Percentiles rank a stretch among this genome's conserved stretches.
These are phyloP conservation scores for Orchesella flavescens DNA, from an alignment of 2,888 invertebrate species.

Conservation along the genomic window DNA sequence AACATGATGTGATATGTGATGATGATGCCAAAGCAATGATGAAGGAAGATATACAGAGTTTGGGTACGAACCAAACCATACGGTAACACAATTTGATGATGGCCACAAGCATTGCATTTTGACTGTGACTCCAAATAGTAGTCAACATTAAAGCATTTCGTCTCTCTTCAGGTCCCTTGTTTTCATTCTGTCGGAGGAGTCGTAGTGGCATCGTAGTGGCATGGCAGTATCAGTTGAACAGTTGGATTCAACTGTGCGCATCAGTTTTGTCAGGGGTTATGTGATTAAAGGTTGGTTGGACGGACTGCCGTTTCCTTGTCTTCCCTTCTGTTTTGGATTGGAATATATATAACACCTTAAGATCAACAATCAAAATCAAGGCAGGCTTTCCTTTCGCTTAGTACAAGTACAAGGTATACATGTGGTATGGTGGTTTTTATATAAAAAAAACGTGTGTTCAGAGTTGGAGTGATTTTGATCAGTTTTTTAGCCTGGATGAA, in stretches of 20 bases:
- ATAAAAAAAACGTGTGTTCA: no score
- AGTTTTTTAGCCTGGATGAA: no score
- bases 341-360: no score
- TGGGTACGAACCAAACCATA: not conserved
- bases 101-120: not conserved
- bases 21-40: conserved; percentile 23
- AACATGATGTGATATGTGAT: conserved; percentile 8
- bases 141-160: conserved; percentile 35
- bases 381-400: no score
- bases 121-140: conserved; percentile 45
- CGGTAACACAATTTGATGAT: not conserved
- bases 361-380: no score
- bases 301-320: no score
- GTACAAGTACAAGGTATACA: no score
- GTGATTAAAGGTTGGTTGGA: conserved; percentile 15
- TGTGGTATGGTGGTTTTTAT: no score
- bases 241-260: conserved; percentile 56
- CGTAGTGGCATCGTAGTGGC: not conserved
- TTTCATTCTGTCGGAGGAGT: conserved; percentile 38
- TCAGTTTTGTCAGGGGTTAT: conserved; percentile 23
- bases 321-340: no score
- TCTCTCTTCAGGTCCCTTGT: conserved; percentile 41
- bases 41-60: conserved; percentile 14
- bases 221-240: conserved; percentile 51
- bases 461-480: no score